Evolutionary conservation across 2,888 invertebrate species (phyloP), one percentile per base, ranked within the genome.

Genomic region (Apotomis betuletana): DNA sequence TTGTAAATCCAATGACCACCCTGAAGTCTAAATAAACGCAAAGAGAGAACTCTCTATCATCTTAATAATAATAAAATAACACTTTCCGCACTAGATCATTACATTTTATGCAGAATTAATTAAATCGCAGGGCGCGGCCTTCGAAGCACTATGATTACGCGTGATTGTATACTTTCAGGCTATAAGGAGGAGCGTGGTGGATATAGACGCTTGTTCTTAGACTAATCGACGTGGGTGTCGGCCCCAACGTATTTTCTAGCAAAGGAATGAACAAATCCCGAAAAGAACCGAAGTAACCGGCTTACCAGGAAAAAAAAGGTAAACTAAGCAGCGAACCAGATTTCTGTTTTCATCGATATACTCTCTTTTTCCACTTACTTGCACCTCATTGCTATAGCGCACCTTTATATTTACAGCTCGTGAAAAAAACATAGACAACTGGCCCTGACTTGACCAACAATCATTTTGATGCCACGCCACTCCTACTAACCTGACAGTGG

Each of bases 141-240:
- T 73, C 77, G 54, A 74, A 75, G 58, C 70, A 58, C 74, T 77
- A 74, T 77, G 77, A 83, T 83, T 82, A 79, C 76, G 74, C 75
- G 78, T 79, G 81, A 84, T 85, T 85, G 85, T 82, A 79, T 83
- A 80, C 80, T 77, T 75, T 81, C 82, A 85, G 65, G 27, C 55
- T 65, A 57, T 65, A 65, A 64, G 44, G 65, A 65, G 55, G 65
- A 65, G 55, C 36, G 65, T n/a, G 12, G 65, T 46, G 41, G 15
- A 27, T 57, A 46, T 36, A 27, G 54, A 54, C 12, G 44, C 44
- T 46, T 8, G 38, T 15, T 65, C 46, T 65, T 57, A 65, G 55
- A 4, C 65, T 36, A 55, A 46, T 65, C 55, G 44, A 36, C n/a
- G 36, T 10, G 4, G 41, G 5, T 46, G 3, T 46, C 15, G 27